Conservation (phyloP, 2,113 vertebrate genomes). For the Chloropsis cyanopogon region DNA sequence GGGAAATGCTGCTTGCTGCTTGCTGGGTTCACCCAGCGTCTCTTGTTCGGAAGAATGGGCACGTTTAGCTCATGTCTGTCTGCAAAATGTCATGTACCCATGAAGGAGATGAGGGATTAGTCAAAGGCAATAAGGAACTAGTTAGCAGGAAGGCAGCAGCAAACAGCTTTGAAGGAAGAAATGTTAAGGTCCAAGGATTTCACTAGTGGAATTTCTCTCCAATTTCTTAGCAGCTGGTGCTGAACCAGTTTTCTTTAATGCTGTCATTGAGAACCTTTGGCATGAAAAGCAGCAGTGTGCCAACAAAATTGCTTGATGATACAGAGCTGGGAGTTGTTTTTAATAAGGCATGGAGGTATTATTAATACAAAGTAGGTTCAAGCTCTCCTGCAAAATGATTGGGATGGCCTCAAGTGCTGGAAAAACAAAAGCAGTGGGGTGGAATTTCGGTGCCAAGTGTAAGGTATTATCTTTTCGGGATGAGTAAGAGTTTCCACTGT, state of each 20-base stretch:
- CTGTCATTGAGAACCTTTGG: background rate
- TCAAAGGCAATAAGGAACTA: constrained; percentile 52
- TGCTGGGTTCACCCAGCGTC: background rate
- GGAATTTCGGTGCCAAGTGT: background rate
- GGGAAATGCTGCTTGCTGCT: background rate
- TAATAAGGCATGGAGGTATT: background rate
- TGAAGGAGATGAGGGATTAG: constrained; percentile 58
- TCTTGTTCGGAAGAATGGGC: constrained; percentile 25
- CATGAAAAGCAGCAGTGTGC: background rate
- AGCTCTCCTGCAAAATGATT: background rate
- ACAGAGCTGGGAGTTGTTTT: background rate
- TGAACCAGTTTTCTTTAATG: constrained; percentile 21
- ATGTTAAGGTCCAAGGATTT: constrained; percentile 41
- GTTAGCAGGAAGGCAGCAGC: constrained; percentile 29
- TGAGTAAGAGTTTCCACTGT: background rate
- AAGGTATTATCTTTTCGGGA: background rate
- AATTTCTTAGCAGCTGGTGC: background rate
- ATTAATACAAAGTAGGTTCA: background rate
- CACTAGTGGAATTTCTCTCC: constrained; percentile 10
- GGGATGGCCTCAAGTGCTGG: background rate
- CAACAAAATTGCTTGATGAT: background rate
- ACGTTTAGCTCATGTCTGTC: background rate
- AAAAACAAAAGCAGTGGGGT: background rate
- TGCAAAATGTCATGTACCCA: constrained; percentile 56
- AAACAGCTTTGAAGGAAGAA: constrained; percentile 39